Evolutionary conservation across 2,888 invertebrate genomes (phyloP).

Genomic region (Pheosia gnoma): DNA sequence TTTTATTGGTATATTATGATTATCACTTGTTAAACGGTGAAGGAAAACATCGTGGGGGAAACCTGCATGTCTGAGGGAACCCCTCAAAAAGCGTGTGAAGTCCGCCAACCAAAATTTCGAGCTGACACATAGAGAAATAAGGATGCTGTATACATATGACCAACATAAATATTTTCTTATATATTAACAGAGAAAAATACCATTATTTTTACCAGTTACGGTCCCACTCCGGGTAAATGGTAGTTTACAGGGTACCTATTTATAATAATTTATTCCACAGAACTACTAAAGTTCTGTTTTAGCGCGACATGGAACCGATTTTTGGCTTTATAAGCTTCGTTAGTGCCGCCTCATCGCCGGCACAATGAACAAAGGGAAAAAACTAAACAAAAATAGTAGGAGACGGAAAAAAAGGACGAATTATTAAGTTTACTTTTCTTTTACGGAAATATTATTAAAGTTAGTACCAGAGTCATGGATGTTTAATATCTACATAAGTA

Average conservation of each 20-base stretch:
- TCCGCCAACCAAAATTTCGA: no score
- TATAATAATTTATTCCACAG: constrained; percentile 25
- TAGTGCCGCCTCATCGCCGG: not conserved
- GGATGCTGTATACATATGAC: not conserved
- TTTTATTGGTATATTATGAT: not conserved
- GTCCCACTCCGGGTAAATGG: constrained; percentile 17
- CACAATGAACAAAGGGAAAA: not conserved
- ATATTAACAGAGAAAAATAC: constrained; percentile 14
- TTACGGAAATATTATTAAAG: no score
- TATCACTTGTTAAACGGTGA: no score
- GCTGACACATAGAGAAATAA: not conserved
- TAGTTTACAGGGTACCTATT: constrained; percentile 24
- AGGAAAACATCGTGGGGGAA: no score
- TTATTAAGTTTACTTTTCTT: no score
- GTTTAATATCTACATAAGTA: no score
- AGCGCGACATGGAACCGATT: constrained; percentile 15
- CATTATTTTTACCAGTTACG: constrained; percentile 19
- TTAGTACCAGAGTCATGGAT: no score
- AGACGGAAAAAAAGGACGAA: no score
- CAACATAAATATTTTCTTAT: not conserved
- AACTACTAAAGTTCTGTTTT: constrained; percentile 22
- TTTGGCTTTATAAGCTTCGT: constrained; percentile 13
- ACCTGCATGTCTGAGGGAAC: no score
- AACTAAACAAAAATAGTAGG: not conserved
- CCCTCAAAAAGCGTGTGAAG: no score